Conservation (phyloP, 2,888 invertebrate genomes). For the Drosophila robusta region DNA sequence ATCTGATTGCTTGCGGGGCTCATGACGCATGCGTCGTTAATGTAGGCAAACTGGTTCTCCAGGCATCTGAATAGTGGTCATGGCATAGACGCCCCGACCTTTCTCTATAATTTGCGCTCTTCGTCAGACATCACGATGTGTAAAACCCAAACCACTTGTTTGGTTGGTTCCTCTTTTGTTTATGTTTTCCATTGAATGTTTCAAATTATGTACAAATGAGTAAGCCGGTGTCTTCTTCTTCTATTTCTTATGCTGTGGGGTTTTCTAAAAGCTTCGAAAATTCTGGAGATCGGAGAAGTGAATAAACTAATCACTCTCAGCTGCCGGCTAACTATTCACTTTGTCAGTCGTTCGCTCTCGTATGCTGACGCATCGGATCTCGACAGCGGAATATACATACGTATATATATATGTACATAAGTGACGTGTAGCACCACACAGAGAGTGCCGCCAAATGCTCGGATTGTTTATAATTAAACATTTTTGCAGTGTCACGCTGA, state of each 20-base stretch:
- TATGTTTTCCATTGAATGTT: slow-evolving; percentile 6
- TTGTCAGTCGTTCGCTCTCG: slow-evolving; percentile 2
- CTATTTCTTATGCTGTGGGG: neutral
- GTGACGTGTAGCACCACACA: slow-evolving; percentile 51
- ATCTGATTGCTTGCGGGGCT: neutral
- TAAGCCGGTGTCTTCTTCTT: slow-evolving; percentile 4
- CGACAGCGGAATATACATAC: neutral
- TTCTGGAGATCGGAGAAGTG: slow-evolving; percentile 16
- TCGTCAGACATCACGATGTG: slow-evolving; percentile 3
- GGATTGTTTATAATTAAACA: slow-evolving; percentile 31
- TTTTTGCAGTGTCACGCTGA: slow-evolving; percentile 62
- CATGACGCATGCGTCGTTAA: slow-evolving; percentile 4
- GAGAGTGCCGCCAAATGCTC: slow-evolving; percentile 13
- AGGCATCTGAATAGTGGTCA: neutral
- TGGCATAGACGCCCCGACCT: slow-evolving; percentile 2
- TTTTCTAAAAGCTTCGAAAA: slow-evolving; percentile 13
- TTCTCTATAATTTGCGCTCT: slow-evolving; percentile 10
- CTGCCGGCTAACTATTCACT: slow-evolving; percentile 1
- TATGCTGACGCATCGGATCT: slow-evolving; percentile 3
- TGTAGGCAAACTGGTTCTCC: slow-evolving; percentile 20
- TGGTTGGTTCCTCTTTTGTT: neutral
- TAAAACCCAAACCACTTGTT: slow-evolving; percentile 11
- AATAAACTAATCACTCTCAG: neutral
- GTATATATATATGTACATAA: neutral
- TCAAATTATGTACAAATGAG: slow-evolving; percentile 7